Conservation (phyloP, 2,888 invertebrate genomes). For the Trichogramma evanescens region DNA sequence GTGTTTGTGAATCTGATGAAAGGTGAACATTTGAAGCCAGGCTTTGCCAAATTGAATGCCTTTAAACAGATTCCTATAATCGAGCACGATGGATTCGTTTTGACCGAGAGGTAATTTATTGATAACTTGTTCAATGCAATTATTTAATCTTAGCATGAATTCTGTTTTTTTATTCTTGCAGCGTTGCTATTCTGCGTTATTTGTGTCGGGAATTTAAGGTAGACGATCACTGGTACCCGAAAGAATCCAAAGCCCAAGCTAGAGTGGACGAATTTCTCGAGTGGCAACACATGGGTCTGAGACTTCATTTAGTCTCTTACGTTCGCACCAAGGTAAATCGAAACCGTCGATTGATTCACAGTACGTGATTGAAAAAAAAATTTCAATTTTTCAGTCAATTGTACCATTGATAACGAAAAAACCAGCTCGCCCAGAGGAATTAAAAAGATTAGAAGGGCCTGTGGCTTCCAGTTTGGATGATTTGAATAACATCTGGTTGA, state of each 20-base stretch:
- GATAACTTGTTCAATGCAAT: background rate
- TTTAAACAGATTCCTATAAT: slow-evolving; percentile 55
- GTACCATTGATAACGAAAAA: slow-evolving; percentile 50
- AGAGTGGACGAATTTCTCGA: slow-evolving; percentile 67
- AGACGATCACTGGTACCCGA: slow-evolving; percentile 60
- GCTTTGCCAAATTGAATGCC: slow-evolving; percentile 48
- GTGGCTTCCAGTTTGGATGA: slow-evolving; percentile 56
- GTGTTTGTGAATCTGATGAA: slow-evolving; percentile 57
- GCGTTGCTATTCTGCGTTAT: slow-evolving; percentile 67
- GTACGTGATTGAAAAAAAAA: slow-evolving; percentile 11
- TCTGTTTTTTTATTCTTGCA: slow-evolving; percentile 33
- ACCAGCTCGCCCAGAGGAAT: slow-evolving; percentile 42
- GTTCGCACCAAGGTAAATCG: slow-evolving; percentile 54
- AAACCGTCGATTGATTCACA: background rate
- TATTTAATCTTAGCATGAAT: background rate
- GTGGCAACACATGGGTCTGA: slow-evolving; percentile 68
- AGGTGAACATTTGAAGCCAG: slow-evolving; percentile 53
- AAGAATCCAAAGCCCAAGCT: slow-evolving; percentile 55
- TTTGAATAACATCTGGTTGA: slow-evolving; percentile 58
- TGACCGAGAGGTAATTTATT: slow-evolving; percentile 49
- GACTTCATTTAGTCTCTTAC: slow-evolving; percentile 54
- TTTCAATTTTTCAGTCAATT: slow-evolving; percentile 30
- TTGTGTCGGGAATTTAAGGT: slow-evolving; percentile 50
- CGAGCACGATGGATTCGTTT: slow-evolving; percentile 51
- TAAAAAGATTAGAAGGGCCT: slow-evolving; percentile 42